Conservation (phyloP, 92 coral and sea anemone genomes). For the Ricordea florida region DNA sequence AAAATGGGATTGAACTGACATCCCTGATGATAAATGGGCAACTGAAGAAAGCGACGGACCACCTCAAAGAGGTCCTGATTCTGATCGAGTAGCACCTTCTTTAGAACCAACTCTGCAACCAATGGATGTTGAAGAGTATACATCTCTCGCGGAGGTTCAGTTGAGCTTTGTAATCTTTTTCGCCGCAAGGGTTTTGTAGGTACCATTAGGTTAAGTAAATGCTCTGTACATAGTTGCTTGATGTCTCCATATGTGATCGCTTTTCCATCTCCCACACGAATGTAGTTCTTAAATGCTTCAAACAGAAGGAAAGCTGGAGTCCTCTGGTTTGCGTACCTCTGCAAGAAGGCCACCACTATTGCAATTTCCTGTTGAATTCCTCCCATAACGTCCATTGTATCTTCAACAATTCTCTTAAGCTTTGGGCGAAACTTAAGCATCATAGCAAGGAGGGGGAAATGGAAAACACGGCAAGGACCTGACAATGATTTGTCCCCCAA, state of each 20-base stretch:
- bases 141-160: slow-evolving; percentile 34
- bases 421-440: slow-evolving; percentile 62
- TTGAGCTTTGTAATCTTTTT: not conserved
- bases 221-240: slow-evolving; percentile 68
- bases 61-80: slow-evolving; percentile 42
- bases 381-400: slow-evolving; percentile 65
- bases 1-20: slow-evolving; percentile 42
- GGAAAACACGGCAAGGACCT: slow-evolving; percentile 79
- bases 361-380: slow-evolving; percentile 70
- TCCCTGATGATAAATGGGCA: slow-evolving; percentile 54
- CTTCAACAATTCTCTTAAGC: slow-evolving; percentile 60
- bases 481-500: not conserved
- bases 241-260: slow-evolving; percentile 72
- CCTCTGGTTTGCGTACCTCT: slow-evolving; percentile 70
- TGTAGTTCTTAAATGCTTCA: slow-evolving; percentile 62
- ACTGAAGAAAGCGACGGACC: slow-evolving; percentile 58
- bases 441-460: slow-evolving; percentile 91
- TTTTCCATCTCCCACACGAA: slow-evolving; percentile 13
- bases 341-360: slow-evolving; percentile 77
- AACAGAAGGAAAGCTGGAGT: slow-evolving; percentile 82
- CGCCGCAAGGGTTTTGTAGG: slow-evolving; percentile 39
- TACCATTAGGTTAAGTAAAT: slow-evolving; percentile 77
- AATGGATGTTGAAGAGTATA: slow-evolving; percentile 80
- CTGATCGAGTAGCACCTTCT: slow-evolving; percentile 12
- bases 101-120: slow-evolving; percentile 70